Conservation (phyloP, 2,113 vertebrate species). For the Mormoops blainvillei region DNA sequence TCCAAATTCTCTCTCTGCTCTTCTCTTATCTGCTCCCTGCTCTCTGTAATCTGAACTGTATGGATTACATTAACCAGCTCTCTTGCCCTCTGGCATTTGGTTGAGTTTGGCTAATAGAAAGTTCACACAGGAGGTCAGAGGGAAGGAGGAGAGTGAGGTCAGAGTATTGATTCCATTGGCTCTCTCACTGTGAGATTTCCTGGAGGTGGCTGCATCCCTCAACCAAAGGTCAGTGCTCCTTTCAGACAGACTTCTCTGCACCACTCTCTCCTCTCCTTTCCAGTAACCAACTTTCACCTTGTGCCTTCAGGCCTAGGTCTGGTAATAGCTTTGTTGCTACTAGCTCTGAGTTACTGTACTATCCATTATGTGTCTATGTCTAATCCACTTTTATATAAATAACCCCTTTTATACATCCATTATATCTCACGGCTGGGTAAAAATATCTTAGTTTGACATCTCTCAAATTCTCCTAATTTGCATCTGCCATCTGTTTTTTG, state of each 20-base stretch:
- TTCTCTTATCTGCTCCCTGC: neutral
- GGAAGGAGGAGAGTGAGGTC: constrained; percentile 26
- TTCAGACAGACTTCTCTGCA: neutral
- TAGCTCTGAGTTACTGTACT: neutral
- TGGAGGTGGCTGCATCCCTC: neutral
- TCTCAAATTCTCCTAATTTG: neutral
- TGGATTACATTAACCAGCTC: constrained; percentile 33
- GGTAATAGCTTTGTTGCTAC: neutral
- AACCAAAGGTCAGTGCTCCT: neutral
- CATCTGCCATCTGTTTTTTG: neutral
- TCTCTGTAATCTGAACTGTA: constrained; percentile 24
- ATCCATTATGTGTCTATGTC: neutral
- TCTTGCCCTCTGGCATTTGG: constrained; percentile 27
- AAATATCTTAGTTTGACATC: neutral
- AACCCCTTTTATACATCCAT: neutral
- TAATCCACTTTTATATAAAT: neutral
- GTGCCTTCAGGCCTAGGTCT: neutral
- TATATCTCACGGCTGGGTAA: neutral
- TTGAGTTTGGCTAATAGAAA: constrained; percentile 15
- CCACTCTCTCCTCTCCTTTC: neutral
- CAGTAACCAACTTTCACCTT: neutral
- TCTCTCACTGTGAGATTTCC: neutral
- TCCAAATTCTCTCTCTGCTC: neutral
- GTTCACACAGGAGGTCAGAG: constrained; percentile 34
- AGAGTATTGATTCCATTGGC: neutral